Base-by-base conservation (phyloP, 2,888 invertebrate species). In the Drosophila mimetica region DNA sequence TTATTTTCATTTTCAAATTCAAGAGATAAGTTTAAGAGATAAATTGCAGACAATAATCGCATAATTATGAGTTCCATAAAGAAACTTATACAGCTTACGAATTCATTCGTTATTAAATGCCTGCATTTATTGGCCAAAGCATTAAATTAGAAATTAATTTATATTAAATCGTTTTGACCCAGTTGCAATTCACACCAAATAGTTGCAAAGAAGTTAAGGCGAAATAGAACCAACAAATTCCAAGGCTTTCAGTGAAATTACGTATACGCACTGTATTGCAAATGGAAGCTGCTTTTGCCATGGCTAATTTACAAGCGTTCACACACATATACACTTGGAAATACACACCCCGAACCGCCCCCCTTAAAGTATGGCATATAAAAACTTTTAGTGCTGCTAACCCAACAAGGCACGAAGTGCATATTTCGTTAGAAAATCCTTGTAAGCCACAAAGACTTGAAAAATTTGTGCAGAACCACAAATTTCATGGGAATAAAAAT, bases 361-460 rank as follows among this genome's bases (percentile, higher is more conserved):
- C 57, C 57, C 53, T 58, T 67, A 71, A 79, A 70, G 71, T 79
- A 74, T 79, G 74, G 71, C 47, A 71, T 71, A 74, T 82, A 65
- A 80, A 84, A 71, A 86, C 65, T 86, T 86, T 73, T 71, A 64
- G 54, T 64, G 53, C 65, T 60, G 65, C 59, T 53, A 61, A 67
- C 64, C 70, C 52, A 58, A 57, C 59, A 70, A 59, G 71, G 71
- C 71, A 71, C 71, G 60, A 51, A 71, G 72, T 64, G 48, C 60
- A 67, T 67, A 74, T 74, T 60, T 72, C 51, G 66, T 67, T 74
- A 9, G 51, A 25, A 84, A 82, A 81, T 82, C 87, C 82, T 82
- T 84, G 82, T 86, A 86, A 86, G 82, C 82, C 85, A 81, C 87
- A 86, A 86, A 86, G 82, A 84, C 82, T 86, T 74, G 78, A 82